phyloP scores from a whole-genome alignment of 2,797 vertebrate genomes.

The Hipposideros larvatus region DNA sequence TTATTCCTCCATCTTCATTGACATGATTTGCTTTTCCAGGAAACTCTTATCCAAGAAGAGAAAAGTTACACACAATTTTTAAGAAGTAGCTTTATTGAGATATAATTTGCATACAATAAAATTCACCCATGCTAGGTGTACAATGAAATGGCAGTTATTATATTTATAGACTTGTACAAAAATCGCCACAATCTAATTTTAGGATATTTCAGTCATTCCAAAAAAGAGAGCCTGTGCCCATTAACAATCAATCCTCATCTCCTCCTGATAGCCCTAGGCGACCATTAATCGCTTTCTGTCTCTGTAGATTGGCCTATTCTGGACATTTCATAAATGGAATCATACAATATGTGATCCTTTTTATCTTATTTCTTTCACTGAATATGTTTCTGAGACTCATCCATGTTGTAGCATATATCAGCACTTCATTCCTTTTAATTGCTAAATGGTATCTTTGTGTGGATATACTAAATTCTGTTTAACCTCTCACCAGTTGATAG shows the following conservation, averaged over 20 bases:
- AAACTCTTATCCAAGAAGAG: slow-evolving; percentile 33
- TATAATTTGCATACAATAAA: not conserved
- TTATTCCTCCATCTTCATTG: not conserved
- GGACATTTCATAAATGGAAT: not conserved
- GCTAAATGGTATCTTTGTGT: not conserved
- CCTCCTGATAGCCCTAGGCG: not conserved
- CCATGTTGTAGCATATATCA: not conserved
- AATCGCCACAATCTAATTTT: slow-evolving; percentile 11
- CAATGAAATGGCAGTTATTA: not conserved
- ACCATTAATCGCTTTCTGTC: not conserved
- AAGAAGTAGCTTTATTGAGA: not conserved
- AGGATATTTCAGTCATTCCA: not conserved
- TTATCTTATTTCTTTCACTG: not conserved
- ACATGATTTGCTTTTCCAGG: slow-evolving; percentile 2
- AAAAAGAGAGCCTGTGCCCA: not conserved
- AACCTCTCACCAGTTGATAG: not conserved
- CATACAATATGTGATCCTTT: not conserved
- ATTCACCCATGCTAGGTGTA: not conserved
- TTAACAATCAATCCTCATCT: not conserved
- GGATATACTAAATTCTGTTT: not conserved
- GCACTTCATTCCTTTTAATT: slow-evolving; percentile 25
- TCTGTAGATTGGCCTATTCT: not conserved
- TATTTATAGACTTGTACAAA: slow-evolving; percentile 9
- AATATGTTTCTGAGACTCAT: not conserved
- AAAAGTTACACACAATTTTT: not conserved